Base-by-base conservation (phyloP, 2,888 invertebrate genomes). In the Dermolepida albohirtum region DNA sequence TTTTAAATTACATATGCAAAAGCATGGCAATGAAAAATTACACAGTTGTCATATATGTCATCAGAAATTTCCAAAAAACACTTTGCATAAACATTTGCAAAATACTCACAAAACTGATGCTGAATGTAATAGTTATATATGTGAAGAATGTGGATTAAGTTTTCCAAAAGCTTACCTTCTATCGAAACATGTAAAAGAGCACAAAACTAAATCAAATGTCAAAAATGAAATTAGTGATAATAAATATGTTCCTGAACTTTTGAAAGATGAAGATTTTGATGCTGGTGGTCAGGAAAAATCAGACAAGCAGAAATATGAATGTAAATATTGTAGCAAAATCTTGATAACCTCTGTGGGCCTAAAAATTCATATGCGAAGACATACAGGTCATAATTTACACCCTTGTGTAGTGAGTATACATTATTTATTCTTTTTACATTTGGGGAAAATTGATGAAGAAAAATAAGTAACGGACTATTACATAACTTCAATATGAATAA, bases 21-120 rank as follows among this genome's bases (percentile, higher is more conserved):
- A 76, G 12, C 83, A 83, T 71, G 78, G 78, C 16, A 80, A 79
- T 41, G 79, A 81, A 69, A 81, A 81, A 71, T 71, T 81, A 67
- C 77, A 79, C 66, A 74, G 75, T 39, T 83, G 82, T 68, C 76
- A 80, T 52, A 74, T 81, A 57, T 82, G 81, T 69, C 75, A 80
- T 64, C 74, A 78, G 49, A 78, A 80, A 69, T 83, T 82, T 72
- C 76, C 80, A 14, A 78, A 81, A 70, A 75, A 78, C 1, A 78
- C 79, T 73, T 72, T 83, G 64, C 76, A 80, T 41, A 75, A 80
- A 39, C 83, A 83, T 72, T 75, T 82, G 71, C 76, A 76, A 66
- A 77, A 74, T 4, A 78, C 72, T 76, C 78, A 72, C 52, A 70
- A 57, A 50, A 70, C 71, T 27, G 72, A 71, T 39, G 67, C 66